A percentile compares a stretch with the other conserved stretches of the same genome.
Conservation (phyloP, 2,113 vertebrate species). For the Beaufortia kweichowensis region DNA sequence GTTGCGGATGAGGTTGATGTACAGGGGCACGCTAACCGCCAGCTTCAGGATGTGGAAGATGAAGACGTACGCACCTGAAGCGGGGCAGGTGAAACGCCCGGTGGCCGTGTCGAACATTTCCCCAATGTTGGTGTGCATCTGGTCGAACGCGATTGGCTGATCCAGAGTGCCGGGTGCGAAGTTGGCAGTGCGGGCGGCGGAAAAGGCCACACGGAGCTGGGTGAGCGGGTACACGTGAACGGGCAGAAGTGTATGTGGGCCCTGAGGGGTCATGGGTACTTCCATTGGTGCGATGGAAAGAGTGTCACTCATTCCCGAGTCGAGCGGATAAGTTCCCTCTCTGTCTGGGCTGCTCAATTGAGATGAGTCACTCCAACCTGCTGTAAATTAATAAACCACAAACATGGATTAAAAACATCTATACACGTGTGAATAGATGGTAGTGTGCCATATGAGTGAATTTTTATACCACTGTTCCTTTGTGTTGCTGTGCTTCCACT, state of each 20-base stretch:
- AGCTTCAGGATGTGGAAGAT: conserved; percentile 98
- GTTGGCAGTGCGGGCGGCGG: conserved; percentile 90
- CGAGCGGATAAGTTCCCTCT: conserved; percentile 80
- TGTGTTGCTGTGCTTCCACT: conserved; percentile 72
- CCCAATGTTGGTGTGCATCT: conserved; percentile 90
- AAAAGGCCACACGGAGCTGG: conserved; percentile 92
- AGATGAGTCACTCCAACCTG: conserved; percentile 92
- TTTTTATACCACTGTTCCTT: conserved; percentile 62
- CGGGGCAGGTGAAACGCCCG: conserved; percentile 90
- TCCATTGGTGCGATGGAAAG: conserved; percentile 84
- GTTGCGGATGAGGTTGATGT: conserved; percentile 97
- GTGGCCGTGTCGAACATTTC: conserved; percentile 89
- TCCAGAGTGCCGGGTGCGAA: conserved; percentile 93
- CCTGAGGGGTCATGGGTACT: conserved; percentile 78
- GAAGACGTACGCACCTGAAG: conserved; percentile 92
- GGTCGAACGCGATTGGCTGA: conserved; percentile 94
- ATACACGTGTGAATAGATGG: too few relatives aligned
- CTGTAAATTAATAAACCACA: conserved; percentile 56
- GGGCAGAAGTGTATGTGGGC: conserved; percentile 79
- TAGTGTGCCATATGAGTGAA: too few relatives aligned
- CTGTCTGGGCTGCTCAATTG: conserved; percentile 92
- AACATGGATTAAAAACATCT: neutral
- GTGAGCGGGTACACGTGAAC: conserved; percentile 86
- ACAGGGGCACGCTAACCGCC: conserved; percentile 93
- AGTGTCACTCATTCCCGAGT: conserved; percentile 89